Percentiles rank a stretch among this genome's conserved stretches.
These are phyloP conservation scores for Furnarius figulus DNA, from an alignment of 2,113 vertebrate species.

Conservation along the genomic window DNA sequence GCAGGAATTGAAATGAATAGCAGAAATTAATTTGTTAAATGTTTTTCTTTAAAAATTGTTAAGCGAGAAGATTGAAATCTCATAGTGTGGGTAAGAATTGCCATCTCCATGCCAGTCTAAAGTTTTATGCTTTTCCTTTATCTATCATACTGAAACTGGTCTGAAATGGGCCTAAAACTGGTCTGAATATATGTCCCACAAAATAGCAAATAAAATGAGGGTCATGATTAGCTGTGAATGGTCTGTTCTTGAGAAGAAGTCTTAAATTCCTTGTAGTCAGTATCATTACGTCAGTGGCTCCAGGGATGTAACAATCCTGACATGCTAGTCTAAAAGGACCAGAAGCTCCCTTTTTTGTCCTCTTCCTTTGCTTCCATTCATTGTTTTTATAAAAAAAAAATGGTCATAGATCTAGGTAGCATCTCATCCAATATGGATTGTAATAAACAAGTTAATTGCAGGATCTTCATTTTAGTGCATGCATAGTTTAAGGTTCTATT, in stretches of 20 bases:
- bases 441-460: not conserved
- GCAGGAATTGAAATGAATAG: no score
- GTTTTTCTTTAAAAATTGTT: not conserved
- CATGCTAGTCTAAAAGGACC: not conserved
- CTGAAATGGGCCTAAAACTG: not conserved
- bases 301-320: not conserved
- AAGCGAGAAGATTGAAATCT: not conserved
- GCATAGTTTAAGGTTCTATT: not conserved
- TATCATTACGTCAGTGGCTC: not conserved
- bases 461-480: not conserved
- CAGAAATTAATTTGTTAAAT: not conserved
- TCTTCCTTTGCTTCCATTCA: not conserved
- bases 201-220: not conserved
- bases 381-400: not conserved
- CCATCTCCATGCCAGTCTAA: not conserved
- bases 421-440: not conserved
- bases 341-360: not conserved
- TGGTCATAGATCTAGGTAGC: not conserved
- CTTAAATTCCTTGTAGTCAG: not conserved
- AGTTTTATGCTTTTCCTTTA: not conserved
- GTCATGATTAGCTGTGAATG: not conserved
- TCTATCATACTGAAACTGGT: not conserved
- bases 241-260: not conserved
- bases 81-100: fast-evolving
- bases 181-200: not conserved